A percentile compares a stretch with the other conserved stretches of the same genome.
These are phyloP conservation scores for Andrena trimmerana DNA, from an alignment of 2,888 invertebrate genomes.

Conservation along the genomic window DNA sequence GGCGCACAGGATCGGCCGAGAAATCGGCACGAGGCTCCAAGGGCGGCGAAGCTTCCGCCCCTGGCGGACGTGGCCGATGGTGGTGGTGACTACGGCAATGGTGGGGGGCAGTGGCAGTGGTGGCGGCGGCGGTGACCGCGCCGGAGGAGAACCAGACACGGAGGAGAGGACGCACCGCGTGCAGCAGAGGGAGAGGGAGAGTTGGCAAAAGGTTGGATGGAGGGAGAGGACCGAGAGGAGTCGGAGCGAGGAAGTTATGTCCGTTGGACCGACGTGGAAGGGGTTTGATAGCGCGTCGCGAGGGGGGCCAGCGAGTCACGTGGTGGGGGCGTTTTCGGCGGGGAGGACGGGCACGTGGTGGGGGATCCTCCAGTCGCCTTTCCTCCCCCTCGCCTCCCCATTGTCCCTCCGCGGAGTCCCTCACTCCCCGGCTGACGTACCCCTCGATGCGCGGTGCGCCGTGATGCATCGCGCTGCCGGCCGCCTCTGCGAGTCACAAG, in stretches of 20 bases:
- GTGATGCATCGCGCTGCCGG: constrained; percentile 82
- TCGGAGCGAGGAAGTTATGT: constrained; percentile 75
- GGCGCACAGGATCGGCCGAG: constrained; percentile 22
- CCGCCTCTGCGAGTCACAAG: constrained; percentile 80
- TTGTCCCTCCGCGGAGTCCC: constrained; percentile 39
- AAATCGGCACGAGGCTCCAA: constrained; percentile 48
- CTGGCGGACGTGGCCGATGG: constrained; percentile 55
- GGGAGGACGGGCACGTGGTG: constrained; percentile 55
- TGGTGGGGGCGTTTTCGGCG: constrained; percentile 64
- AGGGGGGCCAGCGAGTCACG: constrained; percentile 35
- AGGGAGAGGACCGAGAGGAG: constrained; percentile 57
- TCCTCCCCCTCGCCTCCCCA: constrained; percentile 43
- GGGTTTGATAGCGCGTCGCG: constrained; percentile 72
- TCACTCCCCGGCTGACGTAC: constrained; percentile 71
- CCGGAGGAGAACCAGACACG: constrained; percentile 56
- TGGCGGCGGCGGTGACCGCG: constrained; percentile 57
- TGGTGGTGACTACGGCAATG: constrained; percentile 51
- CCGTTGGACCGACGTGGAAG: constrained; percentile 70
- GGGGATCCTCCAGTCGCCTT: constrained; percentile 65
- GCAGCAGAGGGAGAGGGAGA: not conserved
- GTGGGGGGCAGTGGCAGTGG: constrained; percentile 38
- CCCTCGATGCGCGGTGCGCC: constrained; percentile 84
- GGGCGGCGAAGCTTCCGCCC: constrained; percentile 57
- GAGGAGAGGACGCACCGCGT: constrained; percentile 49
- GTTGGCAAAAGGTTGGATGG: not conserved